Evolutionary conservation across 2,888 invertebrate species (phyloP), one percentile per base, ranked within the genome.

Genomic region (Psococerastis gibbosa): DNA sequence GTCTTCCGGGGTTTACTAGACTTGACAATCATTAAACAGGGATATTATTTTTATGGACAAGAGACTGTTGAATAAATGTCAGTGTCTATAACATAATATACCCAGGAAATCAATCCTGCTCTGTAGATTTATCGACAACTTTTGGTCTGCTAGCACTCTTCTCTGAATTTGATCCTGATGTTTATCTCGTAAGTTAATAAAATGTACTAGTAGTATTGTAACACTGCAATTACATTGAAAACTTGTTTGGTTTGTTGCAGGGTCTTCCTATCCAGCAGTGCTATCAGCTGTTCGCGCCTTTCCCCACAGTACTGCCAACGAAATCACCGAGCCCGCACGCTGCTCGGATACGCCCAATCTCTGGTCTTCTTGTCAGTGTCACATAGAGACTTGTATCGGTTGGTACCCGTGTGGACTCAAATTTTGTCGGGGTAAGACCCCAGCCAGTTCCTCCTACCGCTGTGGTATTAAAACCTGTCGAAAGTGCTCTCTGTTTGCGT

Each of bases 351-450:
- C 77, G 42, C 70, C 73, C 46, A 75, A 75, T 53, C 63, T 72
- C 46, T 70, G 73, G 65, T 70, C 74, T 47, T 78, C 85, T 18
- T 91, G 91, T 60, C 71, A 78, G 43, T 91, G 91, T 60, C 79
- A 79, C 44, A 67, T 89, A 52, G 83, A 89, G 67, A 73, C 79
- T 49, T 89, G 89, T 60, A 78, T 92, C 43, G 88, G 88, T 43
- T 94, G 92, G 92, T 94, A 89, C 62, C 92, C 94, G 0, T 94
- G 92, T 61, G 89, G 88, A 17, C 68, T 94, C 34, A 92, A 92
- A 59, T 94, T 89, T 64, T 94, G 94, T 64, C 84, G 87, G 55
- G 81, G 80, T 35, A 80, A 81, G 60, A 73, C 75, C 35, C 70
- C 71, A 51, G 68, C 68, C 9, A 52, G 52, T 46, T 47, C 49